A percentile compares a stretch with the other conserved stretches of the same genome.
Evolutionary conservation across 2,113 vertebrate genomes (phyloP).

Genomic region (Ariopsis seemanni): DNA sequence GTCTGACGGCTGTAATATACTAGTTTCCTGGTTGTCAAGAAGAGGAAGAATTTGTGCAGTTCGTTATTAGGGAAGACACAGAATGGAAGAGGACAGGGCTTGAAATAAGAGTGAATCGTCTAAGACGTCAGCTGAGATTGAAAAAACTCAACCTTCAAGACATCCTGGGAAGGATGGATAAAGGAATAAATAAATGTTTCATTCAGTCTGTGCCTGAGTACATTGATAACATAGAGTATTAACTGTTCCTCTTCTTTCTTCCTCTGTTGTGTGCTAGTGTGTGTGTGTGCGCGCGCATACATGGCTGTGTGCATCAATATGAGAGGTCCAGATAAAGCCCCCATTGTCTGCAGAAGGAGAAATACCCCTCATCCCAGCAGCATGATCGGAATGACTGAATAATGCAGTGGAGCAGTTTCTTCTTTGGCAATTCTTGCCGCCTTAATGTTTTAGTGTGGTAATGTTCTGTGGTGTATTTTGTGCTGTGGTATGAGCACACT

Average conservation of each 20-base stretch:
- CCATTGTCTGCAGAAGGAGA: neutral
- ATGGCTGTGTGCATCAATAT: too few species aligned
- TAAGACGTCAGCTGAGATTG: neutral
- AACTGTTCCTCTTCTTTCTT: constrained; percentile 10
- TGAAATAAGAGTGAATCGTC: neutral
- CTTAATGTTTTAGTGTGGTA: neutral
- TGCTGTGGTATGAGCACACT: neutral
- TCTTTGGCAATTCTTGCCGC: neutral
- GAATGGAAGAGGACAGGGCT: neutral
- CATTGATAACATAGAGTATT: constrained; percentile 35
- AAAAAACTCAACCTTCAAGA: neutral
- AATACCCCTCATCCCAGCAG: neutral
- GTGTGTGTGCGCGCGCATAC: neutral
- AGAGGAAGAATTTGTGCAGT: neutral
- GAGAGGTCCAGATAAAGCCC: constrained; percentile 1
- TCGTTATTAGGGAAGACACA: neutral
- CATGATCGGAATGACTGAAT: constrained; percentile 21
- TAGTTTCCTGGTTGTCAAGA: neutral
- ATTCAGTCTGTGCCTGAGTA: constrained; percentile 24
- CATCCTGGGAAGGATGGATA: neutral
- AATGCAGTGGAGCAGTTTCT: neutral
- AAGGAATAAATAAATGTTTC: constrained; percentile 33
- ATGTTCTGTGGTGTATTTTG: neutral
- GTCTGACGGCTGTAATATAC: neutral
- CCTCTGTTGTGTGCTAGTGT: neutral